phyloP scores from a whole-genome alignment of 2,888 invertebrate species.

The Philhelius pedissequus region DNA sequence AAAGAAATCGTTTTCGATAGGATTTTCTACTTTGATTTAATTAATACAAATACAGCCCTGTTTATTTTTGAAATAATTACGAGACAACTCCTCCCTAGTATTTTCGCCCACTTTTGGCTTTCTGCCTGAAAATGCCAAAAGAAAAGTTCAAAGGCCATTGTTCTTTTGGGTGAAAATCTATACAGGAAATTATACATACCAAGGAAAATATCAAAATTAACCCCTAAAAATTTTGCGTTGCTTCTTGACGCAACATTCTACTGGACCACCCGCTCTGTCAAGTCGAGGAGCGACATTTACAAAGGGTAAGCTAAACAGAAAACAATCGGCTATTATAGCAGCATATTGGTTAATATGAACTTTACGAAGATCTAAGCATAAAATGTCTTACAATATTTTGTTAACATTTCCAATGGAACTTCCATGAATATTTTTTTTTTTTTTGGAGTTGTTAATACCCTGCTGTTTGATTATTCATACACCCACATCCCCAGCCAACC shows the following conservation, averaged over 20 bases:
- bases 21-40: too few species aligned
- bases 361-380: slow-evolving; percentile 3
- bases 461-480: slow-evolving; percentile 32
- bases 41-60: not conserved
- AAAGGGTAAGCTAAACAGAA: slow-evolving; percentile 35
- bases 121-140: slow-evolving; percentile 27
- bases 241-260: slow-evolving; percentile 3
- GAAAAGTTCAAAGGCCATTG: slow-evolving; percentile 42
- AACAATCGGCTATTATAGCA: not conserved
- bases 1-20: too few species aligned
- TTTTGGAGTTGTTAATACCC: slow-evolving; percentile 4
- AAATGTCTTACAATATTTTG: slow-evolving; percentile 6
- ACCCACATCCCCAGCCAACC: not conserved
- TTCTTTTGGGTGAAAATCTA: not conserved
- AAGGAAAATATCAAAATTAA: slow-evolving; percentile 17
- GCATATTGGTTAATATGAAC: not conserved
- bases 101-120: not conserved
- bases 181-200: not conserved
- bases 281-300: not conserved
- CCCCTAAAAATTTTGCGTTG: not conserved
- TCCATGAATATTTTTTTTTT: not conserved
- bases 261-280: slow-evolving; percentile 12
- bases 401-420: slow-evolving; percentile 37
- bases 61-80: not conserved
- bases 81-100: slow-evolving; percentile 3